Percentiles rank a stretch among this genome's conserved stretches.
phyloP scores from a whole-genome alignment of 2,113 vertebrate species.

The Mixornis gularis region DNA sequence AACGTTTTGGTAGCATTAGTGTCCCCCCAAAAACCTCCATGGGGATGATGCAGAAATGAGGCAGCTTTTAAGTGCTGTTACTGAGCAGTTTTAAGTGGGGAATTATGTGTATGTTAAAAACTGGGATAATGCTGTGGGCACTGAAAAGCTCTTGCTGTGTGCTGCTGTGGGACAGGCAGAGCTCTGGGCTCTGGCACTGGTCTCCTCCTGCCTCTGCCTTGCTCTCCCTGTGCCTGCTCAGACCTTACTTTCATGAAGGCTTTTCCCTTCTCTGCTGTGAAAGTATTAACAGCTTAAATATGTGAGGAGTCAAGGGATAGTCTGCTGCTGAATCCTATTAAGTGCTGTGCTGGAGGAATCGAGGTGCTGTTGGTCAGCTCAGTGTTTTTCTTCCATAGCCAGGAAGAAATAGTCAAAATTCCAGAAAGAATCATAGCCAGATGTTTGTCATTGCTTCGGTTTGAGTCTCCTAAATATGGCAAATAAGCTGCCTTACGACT shows the following conservation, averaged over 20 bases:
- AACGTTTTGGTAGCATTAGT: accelerated
- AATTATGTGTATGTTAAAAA: accelerated
- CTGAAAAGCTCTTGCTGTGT: not conserved
- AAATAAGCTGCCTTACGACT: conserved; percentile 47
- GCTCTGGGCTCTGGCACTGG: not conserved
- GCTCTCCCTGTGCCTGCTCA: not conserved
- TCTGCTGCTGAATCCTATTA: conserved; percentile 45
- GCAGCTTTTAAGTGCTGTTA: not conserved
- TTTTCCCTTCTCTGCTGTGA: not conserved
- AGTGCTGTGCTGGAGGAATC: not conserved
- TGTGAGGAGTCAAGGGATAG: conserved; percentile 9
- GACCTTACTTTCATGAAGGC: not conserved
- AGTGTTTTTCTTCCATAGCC: conserved; percentile 40
- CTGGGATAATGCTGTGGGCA: accelerated
- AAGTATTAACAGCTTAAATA: conserved; percentile 50
- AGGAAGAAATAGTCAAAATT: conserved; percentile 68
- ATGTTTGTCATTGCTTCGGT: conserved; percentile 63
- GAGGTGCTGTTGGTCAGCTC: conserved; percentile 33
- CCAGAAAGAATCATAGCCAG: conserved; percentile 68
- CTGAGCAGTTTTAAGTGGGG: not conserved
- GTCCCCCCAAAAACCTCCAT: accelerated
- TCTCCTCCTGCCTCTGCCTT: not conserved
- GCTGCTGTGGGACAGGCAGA: not conserved
- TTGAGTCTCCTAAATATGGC: conserved; percentile 69
- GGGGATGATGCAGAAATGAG: not conserved